These are phyloP conservation scores for Cavia aperea DNA, from an alignment of 2,113 vertebrate genomes.

Conservation along the genomic window DNA sequence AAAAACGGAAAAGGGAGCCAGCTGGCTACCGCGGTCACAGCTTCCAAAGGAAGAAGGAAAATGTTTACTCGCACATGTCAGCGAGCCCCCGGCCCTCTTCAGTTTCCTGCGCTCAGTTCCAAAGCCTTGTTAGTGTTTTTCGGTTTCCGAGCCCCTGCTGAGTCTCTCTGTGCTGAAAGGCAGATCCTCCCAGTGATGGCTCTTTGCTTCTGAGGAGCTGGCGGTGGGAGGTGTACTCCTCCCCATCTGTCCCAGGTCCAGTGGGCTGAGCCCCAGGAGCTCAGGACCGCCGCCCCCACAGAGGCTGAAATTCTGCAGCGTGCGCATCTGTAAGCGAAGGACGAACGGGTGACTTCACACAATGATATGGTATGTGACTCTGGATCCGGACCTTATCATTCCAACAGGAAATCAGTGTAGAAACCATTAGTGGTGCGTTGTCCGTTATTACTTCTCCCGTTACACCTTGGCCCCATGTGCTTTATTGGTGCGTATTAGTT, in stretches of 20 bases:
- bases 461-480: not conserved
- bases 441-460: too few relatives aligned
- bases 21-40: not conserved
- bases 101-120: not conserved
- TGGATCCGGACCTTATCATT: not conserved
- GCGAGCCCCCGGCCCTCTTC: not conserved
- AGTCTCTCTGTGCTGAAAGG: not conserved
- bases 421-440: not conserved
- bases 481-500: not conserved
- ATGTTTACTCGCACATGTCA: not conserved
- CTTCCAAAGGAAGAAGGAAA: not conserved
- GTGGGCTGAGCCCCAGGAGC: not conserved
- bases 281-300: fast-evolving
- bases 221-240: fast-evolving
- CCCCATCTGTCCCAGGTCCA: not conserved
- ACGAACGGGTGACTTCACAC: not conserved
- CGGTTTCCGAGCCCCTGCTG: too few relatives aligned
- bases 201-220: not conserved
- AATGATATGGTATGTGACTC: not conserved
- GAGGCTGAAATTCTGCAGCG: too few relatives aligned
- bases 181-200: not conserved
- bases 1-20: not conserved
- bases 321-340: not conserved
- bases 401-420: not conserved
- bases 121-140: not conserved